Evolutionary conservation across 1,140 invertebrate species (phyloP), one percentile per base, ranked within the genome.

Genomic region (Oscheius sp.): DNA sequence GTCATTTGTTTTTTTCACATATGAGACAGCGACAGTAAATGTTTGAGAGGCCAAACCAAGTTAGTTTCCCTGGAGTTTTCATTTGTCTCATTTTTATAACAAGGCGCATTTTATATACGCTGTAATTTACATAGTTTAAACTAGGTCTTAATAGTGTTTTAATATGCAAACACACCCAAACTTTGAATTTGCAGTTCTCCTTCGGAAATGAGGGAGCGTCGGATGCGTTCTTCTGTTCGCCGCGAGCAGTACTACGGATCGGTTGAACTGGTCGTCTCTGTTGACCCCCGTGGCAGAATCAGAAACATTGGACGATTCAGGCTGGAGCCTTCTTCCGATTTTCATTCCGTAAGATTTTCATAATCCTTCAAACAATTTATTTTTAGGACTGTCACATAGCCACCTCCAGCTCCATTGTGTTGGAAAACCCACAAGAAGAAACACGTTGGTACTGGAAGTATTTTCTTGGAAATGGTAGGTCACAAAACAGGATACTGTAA

Each of bases 391-490:
- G 68, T 42, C 68, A 68, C 34, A 49, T 68, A 23, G 29, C 68
- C 32, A 68, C 68, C 15, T 26, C 64, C 4, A 68, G 34, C 52
- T 49, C 62, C 23, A 71, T 71, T n/a, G 42, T 71, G 23, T 20
- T 71, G 20, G 68, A 71, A 32, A 71, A 71, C 38, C 68, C 68
- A n/a, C 68, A 71, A 34, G 67, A 68, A 2, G 68, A 71, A 1
- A 73, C 68, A 18, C 3, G 71, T 26, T 73, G 71, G 71, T 73
- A 73, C 71, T 73, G 68, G 66, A 71, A 73, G 66, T 73, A 74
- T 63, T 73, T 73, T 69, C 46, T 73, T 15, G 71, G 71, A 32
- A 73, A 74, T 2, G 71, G 71, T 73, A 0, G 23, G 71, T 36
- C 65, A 13, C 7, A 4, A 13, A 26, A 36, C 3, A 20, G 38